Conservation (phyloP, 2,888 invertebrate genomes). For the Augochlorella aurata region DNA sequence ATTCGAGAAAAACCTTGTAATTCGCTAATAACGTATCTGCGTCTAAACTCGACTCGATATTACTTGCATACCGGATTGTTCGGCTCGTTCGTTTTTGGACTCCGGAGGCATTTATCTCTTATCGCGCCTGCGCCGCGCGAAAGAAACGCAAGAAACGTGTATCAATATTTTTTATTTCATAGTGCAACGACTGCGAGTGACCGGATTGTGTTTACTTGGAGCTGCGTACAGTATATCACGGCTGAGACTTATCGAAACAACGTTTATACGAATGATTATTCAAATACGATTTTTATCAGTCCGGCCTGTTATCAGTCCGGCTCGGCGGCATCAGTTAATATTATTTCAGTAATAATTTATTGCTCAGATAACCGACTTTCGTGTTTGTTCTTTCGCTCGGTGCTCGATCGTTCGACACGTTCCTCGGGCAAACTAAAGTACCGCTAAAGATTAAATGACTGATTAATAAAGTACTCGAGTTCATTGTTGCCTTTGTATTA, state of each 20-base stretch:
- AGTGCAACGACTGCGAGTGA: conserved; percentile 13
- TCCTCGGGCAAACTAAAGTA: neutral
- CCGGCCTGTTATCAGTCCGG: neutral
- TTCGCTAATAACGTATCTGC: neutral
- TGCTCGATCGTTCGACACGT: neutral
- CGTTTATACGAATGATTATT: neutral
- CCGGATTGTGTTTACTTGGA: neutral
- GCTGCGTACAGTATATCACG: neutral
- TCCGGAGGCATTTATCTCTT: neutral
- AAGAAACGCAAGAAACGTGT: neutral
- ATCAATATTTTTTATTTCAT: neutral
- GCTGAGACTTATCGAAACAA: neutral
- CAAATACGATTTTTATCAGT: neutral
- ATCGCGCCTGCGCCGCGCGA: neutral
- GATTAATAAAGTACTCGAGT: neutral
- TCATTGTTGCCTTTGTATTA: neutral
- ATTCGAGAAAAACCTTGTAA: neutral
- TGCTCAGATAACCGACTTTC: neutral
- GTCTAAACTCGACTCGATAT: neutral
- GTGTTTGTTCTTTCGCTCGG: neutral
- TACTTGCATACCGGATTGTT: neutral
- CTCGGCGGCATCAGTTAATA: neutral
- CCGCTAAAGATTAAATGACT: neutral
- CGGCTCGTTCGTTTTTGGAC: neutral
- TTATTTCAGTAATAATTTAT: neutral